Evolutionary conservation across 1,140 invertebrate genomes (phyloP), one percentile per base, ranked within the genome.

Genomic region (Pseudomyrmex flavicornis): DNA sequence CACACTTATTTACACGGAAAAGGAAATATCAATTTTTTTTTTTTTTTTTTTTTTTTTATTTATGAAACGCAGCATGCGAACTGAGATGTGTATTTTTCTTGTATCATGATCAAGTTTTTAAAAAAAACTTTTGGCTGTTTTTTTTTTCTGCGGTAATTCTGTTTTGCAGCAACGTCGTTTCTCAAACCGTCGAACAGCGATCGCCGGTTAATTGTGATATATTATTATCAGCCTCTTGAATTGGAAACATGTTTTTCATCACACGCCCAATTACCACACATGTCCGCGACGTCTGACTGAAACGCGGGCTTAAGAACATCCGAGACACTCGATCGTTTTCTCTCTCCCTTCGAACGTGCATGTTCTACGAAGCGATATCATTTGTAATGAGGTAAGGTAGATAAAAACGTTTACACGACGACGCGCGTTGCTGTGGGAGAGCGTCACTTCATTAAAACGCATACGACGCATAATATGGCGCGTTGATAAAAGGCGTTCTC

Each of bases 401-500:
- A 79, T 69, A 63, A 20, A 65, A 56, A 79, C 66, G 46, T 59
- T 80, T 80, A 70, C 66, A 48, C 76, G 76, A 72, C 70, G 70
- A 50, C 54, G 56, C 65, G 35, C 35, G 35, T 35, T 35, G 35
- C 35, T 35, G 35, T 46, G 52, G 52, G 44, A 35, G 48, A 20
- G 75, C 75, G 46, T 35, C 65, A 26, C 2, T 44, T 72, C 22
- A 7, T 69, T 15, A 35, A 80, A 80, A 72, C 66, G 66, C 76
- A 80, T 72, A 80, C 76, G 50, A 61, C 44, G 76, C 66, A 72
- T 59, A 80, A 80, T 70, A 69, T 82, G 22, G 77, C 58, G 54
- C 17, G 13, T 63, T 74, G 79, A 75, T 75, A 75, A 73, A 59
- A 75, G 54, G 22, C 46, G 58, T 75, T 63, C 35, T 44, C 70